These are phyloP conservation scores for Centrocercus urophasianus DNA, from an alignment of 2,113 vertebrate species.

Conservation along the genomic window DNA sequence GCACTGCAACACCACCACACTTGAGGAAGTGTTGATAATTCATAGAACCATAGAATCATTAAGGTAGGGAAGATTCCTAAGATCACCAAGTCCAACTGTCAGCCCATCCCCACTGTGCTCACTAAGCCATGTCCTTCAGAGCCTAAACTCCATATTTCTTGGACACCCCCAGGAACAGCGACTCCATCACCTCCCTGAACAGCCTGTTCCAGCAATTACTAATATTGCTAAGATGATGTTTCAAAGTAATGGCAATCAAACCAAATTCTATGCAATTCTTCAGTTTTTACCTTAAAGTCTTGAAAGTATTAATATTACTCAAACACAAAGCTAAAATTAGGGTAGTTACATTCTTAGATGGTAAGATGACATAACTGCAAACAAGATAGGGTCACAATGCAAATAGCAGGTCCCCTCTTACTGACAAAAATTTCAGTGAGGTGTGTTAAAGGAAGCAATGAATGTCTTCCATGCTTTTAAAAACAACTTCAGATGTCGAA, in stretches of 20 bases:
- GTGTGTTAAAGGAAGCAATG: background rate
- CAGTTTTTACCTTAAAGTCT: background rate
- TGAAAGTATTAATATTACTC: background rate
- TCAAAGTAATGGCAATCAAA: background rate
- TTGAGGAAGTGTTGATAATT: background rate
- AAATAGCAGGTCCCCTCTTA: background rate
- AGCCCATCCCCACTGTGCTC: too few species aligned
- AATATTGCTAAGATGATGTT: background rate
- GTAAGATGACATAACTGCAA: background rate
- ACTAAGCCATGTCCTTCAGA: too few species aligned
- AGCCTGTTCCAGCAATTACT: background rate
- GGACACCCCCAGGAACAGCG: too few species aligned
- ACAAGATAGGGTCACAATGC: background rate
- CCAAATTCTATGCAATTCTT: background rate
- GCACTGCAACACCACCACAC: background rate
- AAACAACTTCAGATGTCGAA: background rate
- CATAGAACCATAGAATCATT: too few species aligned
- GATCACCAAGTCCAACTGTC: too few species aligned
- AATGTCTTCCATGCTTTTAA: background rate
- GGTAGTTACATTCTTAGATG: background rate
- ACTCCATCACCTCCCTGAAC: too few species aligned
- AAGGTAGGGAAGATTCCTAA: too few species aligned
- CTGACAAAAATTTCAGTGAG: background rate
- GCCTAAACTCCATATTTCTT: too few species aligned
- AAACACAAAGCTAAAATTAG: background rate